These are phyloP conservation scores for Tipula confusa DNA, from an alignment of 2,888 invertebrate species.

Conservation along the genomic window DNA sequence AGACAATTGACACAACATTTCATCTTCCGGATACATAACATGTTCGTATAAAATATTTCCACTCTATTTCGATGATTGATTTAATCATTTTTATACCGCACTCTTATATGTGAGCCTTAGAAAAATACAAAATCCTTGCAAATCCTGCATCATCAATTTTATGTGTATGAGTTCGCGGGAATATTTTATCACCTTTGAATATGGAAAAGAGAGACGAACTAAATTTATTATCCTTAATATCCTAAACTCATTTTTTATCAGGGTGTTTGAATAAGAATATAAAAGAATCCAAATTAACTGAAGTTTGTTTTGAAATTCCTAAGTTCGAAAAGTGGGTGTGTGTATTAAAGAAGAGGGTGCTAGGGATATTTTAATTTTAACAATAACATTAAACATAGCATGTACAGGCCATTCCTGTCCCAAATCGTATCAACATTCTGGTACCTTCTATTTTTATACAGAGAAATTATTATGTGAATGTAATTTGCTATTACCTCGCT, in stretches of 20 bases:
- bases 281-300: background rate
- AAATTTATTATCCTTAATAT: background rate
- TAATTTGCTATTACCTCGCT: no score
- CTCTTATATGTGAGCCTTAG: background rate
- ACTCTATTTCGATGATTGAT: background rate
- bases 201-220: background rate
- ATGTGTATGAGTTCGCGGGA: background rate
- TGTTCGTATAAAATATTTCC: background rate
- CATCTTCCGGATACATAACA: background rate
- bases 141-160: background rate
- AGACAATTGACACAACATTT: background rate
- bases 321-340: no score
- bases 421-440: no score
- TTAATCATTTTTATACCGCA: background rate
- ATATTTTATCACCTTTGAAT: background rate
- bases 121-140: background rate
- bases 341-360: no score
- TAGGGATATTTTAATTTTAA: no score
- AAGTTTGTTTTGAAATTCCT: no score
- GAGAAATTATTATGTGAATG: no score
- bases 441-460: no score
- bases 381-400: no score
- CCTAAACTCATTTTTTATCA: background rate
- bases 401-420: no score
- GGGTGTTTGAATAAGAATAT: background rate